Evolutionary conservation across 2,797 vertebrate genomes (phyloP).

Genomic region (Paedocypris micromegethes): DNA sequence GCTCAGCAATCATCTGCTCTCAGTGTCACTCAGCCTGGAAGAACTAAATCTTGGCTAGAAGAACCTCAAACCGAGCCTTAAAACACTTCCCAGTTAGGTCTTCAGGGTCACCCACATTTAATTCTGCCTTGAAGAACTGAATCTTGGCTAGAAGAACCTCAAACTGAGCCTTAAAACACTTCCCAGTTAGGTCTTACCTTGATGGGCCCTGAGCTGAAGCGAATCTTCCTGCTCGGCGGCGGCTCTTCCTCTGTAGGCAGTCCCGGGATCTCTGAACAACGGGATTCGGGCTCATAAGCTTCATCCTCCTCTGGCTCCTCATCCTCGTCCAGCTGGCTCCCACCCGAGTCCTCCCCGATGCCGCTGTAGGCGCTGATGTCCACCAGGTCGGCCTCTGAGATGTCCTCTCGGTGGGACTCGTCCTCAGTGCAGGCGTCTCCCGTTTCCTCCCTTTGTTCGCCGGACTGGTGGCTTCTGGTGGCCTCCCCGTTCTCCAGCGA

Average conservation of each 20-base stretch:
- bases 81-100: conserved; percentile 39
- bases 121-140: no score
- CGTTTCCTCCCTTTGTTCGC: conserved; percentile 47
- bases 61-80: no score
- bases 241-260: conserved; percentile 80
- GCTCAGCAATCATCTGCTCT: no score
- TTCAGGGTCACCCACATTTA: no score
- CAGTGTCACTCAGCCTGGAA: no score
- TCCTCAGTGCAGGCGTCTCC: conserved; percentile 63
- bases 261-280: conserved; percentile 84
- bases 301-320: conserved; percentile 75
- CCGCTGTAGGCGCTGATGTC: conserved; percentile 97
- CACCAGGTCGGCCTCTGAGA: conserved; percentile 90
- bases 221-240: conserved; percentile 82
- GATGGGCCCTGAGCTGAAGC: conserved; percentile 87
- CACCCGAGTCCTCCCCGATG: conserved; percentile 90
- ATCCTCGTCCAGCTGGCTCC: conserved; percentile 90
- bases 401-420: conserved; percentile 88
- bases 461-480: conserved; percentile 43
- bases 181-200: conserved; percentile 71
- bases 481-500: conserved; percentile 74
- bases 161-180: no score
- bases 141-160: no score
- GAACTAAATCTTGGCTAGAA: no score
- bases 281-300: conserved; percentile 82